Conservation (phyloP, 2,797 vertebrate genomes). For the Pangasius sanitwongsei region DNA sequence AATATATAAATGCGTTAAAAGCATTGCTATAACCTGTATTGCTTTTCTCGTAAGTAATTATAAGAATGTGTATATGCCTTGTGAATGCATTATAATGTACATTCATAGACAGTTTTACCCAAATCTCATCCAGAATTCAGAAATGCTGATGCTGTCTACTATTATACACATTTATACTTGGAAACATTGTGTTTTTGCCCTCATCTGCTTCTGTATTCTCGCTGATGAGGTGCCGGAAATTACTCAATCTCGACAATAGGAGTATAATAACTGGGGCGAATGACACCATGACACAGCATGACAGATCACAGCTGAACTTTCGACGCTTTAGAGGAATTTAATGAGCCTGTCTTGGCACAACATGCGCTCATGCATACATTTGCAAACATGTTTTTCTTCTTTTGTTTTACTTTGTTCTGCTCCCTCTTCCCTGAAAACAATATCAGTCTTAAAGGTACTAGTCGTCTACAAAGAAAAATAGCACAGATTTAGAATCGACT, state of each 20-base stretch:
- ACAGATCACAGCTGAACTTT: constrained; percentile 10
- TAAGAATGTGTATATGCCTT: neutral
- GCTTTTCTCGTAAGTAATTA: neutral
- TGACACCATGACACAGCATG: constrained; percentile 19
- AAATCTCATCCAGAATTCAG: neutral
- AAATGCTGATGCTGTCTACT: neutral
- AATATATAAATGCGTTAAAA: neutral
- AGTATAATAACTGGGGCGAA: constrained; percentile 8
- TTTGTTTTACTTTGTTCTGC: neutral
- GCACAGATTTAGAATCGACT: neutral
- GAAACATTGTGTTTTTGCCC: neutral
- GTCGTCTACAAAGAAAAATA: neutral
- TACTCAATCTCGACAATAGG: constrained; percentile 5
- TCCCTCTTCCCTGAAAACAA: neutral
- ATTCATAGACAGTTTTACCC: neutral
- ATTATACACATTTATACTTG: neutral
- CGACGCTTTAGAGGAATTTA: neutral
- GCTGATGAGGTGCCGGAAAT: constrained; percentile 12
- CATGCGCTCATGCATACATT: constrained; percentile 24
- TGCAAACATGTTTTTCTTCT: constrained; percentile 8
- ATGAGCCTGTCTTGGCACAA: constrained; percentile 25
- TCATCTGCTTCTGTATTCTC: neutral
- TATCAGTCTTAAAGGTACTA: neutral
- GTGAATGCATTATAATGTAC: neutral
- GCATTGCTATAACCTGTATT: neutral